Evolutionary conservation across 1,140 invertebrate species (phyloP).

Genomic region (Dufourea novaeangliae): DNA sequence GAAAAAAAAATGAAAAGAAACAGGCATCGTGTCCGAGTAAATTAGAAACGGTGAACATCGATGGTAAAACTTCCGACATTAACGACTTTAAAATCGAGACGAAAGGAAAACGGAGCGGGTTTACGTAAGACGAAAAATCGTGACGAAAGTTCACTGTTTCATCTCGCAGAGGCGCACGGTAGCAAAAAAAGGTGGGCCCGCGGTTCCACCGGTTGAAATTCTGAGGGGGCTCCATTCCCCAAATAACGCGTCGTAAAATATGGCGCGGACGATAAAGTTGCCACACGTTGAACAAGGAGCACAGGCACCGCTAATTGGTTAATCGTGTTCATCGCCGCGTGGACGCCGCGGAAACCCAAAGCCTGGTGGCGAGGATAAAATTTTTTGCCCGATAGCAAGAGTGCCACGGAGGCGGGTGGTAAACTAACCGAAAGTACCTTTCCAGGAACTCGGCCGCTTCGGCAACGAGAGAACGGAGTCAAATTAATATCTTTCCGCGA

Average conservation of each 20-base stretch:
- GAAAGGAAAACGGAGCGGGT: too few species aligned
- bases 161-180: background rate
- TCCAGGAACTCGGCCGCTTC: slow-evolving; percentile 32
- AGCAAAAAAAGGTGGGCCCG: slow-evolving; percentile 31
- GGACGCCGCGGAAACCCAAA: slow-evolving; percentile 33
- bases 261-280: slow-evolving; percentile 30
- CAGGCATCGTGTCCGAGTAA: too few species aligned
- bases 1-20: too few species aligned
- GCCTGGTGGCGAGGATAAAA: slow-evolving; percentile 36
- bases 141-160: background rate
- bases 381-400: slow-evolving; percentile 44
- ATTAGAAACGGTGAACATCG: too few species aligned
- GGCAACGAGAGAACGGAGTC: background rate
- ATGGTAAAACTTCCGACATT: background rate
- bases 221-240: slow-evolving; percentile 9
- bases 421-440: slow-evolving; percentile 48
- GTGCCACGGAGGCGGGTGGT: slow-evolving; percentile 7
- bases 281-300: slow-evolving; percentile 41
- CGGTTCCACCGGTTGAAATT: slow-evolving; percentile 22
- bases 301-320: slow-evolving; percentile 61
- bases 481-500: slow-evolving; percentile 37
- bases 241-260: slow-evolving; percentile 38
- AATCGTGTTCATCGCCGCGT: slow-evolving; percentile 57
- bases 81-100: background rate
- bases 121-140: background rate